Percentiles rank a stretch among this genome's conserved stretches.
Evolutionary conservation across 2,113 vertebrate genomes (phyloP).

Genomic region (Pionites leucogaster): DNA sequence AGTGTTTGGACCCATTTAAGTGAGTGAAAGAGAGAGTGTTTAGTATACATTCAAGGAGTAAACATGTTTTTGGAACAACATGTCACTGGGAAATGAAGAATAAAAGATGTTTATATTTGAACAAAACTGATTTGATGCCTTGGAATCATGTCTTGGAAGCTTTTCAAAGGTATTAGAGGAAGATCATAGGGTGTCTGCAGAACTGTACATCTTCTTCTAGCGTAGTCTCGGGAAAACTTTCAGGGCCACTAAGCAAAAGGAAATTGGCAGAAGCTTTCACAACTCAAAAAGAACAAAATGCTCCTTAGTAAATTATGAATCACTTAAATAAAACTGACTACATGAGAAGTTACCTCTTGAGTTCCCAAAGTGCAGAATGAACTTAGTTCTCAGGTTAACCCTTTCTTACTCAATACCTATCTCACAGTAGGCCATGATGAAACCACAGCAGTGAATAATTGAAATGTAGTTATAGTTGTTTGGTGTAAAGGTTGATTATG

Average conservation of each 20-base stretch:
- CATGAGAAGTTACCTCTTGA: background rate
- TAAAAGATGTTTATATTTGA: background rate
- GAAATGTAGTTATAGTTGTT: background rate
- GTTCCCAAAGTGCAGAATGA: background rate
- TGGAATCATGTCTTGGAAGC: conserved; percentile 25
- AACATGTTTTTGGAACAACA: background rate
- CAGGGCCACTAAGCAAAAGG: conserved; percentile 5
- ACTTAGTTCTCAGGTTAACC: background rate
- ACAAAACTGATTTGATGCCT: conserved; percentile 3
- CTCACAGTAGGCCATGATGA: background rate
- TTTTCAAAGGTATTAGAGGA: conserved; percentile 2
- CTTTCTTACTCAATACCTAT: background rate
- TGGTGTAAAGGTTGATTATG: background rate
- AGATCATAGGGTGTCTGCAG: background rate
- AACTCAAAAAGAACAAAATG: background rate
- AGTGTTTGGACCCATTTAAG: background rate
- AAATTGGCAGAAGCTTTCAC: background rate
- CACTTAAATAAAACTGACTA: background rate
- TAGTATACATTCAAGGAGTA: background rate
- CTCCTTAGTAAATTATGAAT: background rate
- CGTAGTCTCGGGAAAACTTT: background rate
- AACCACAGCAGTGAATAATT: background rate
- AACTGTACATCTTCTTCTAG: conserved; percentile 22
- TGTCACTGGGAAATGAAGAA: background rate
- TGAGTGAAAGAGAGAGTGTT: background rate